Conservation (phyloP, 2,888 invertebrate species). For the Encarsia formosa region DNA sequence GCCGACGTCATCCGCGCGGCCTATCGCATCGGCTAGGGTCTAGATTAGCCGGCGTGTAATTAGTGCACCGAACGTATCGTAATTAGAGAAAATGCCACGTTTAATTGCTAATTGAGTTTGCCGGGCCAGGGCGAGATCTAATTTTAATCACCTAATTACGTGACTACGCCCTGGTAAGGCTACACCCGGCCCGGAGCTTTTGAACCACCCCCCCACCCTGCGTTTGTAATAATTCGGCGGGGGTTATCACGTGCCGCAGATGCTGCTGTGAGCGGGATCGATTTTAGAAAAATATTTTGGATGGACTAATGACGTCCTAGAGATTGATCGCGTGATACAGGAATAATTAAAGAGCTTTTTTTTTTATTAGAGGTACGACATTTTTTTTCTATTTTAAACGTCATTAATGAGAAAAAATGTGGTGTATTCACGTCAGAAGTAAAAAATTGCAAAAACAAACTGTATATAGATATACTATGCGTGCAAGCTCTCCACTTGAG, state of each 20-base stretch:
- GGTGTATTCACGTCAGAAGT: no score
- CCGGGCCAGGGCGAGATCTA: slow-evolving; percentile 58
- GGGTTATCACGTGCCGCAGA: slow-evolving; percentile 6
- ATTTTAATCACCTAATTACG: slow-evolving; percentile 61
- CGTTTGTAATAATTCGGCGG: slow-evolving; percentile 13
- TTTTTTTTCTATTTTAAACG: no score
- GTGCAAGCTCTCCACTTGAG: no score
- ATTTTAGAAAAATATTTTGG: no score
- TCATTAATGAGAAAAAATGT: no score
- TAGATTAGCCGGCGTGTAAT: slow-evolving; percentile 50
- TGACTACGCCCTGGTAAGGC: slow-evolving; percentile 51
- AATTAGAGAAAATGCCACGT: slow-evolving; percentile 60
- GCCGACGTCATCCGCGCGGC: not conserved
- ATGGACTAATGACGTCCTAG: no score
- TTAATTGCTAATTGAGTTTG: slow-evolving; percentile 61
- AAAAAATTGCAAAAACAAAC: no score
- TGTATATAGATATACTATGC: no score
- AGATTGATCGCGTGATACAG: no score
- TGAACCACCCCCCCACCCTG: slow-evolving; percentile 33
- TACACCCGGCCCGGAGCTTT: slow-evolving; percentile 31
- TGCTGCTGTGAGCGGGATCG: no score
- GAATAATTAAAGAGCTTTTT: no score
- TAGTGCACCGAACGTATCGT: slow-evolving; percentile 57
- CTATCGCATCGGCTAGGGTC: slow-evolving; percentile 19
- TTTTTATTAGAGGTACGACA: no score